Conservation (phyloP, 2,113 vertebrate species). For the Copsychus sechellarum region DNA sequence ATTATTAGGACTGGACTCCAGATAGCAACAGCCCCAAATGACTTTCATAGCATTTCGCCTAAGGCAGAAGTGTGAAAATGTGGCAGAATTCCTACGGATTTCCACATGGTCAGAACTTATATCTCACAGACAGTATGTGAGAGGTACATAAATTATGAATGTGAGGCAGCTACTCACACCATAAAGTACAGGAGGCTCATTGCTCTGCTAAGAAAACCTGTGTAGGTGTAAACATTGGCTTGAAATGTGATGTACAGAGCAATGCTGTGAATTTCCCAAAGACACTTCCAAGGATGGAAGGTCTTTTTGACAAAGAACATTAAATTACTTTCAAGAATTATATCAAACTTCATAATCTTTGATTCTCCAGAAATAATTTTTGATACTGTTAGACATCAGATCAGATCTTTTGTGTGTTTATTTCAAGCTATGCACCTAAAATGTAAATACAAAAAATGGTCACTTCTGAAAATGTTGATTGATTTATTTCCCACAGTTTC, state of each 20-base stretch:
- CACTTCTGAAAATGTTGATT: not conserved
- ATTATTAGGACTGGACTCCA: not conserved
- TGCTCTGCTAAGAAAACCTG: not conserved
- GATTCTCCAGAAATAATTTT: not conserved
- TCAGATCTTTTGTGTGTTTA: not conserved
- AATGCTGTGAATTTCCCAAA: not conserved
- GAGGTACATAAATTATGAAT: not conserved
- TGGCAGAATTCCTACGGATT: not conserved
- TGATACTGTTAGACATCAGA: not conserved
- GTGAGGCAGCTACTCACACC: not conserved
- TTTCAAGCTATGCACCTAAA: not conserved
- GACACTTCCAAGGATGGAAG: not conserved
- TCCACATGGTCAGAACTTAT: not conserved
- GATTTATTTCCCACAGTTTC: not conserved
- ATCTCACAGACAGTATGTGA: not conserved
- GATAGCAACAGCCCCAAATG: not conserved
- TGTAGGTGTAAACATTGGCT: not conserved
- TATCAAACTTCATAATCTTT: not conserved
- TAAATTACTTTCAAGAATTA: not conserved
- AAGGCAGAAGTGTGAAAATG: not conserved
- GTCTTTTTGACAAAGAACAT: not conserved
- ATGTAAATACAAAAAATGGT: not conserved
- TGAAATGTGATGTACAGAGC: not conserved
- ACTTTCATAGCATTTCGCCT: not conserved
- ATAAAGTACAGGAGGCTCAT: fast-evolving